Evolutionary conservation across 2,888 invertebrate species (phyloP).

Genomic region (Rhagonycha lutea): DNA sequence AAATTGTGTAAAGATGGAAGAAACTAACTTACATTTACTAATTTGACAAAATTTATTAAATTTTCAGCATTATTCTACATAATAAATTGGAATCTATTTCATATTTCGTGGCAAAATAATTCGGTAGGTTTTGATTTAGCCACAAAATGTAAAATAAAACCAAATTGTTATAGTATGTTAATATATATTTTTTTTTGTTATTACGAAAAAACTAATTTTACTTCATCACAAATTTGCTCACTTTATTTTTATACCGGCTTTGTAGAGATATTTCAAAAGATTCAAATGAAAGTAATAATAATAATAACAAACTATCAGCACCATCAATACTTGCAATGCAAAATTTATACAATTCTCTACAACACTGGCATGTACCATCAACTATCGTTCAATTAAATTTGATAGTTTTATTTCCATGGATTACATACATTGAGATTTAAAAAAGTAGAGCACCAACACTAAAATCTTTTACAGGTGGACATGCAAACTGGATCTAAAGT

Average conservation of each 20-base stretch:
- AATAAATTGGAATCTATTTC: background rate
- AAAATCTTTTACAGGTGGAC: background rate
- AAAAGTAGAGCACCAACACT: constrained; percentile 1
- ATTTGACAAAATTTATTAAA: background rate
- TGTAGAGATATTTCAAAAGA: background rate
- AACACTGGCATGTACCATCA: background rate
- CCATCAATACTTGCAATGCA: background rate
- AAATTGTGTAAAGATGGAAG: constrained; percentile 21
- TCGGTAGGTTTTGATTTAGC: background rate
- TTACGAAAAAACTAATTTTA: background rate
- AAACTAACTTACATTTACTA: constrained; percentile 10
- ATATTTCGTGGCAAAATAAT: background rate
- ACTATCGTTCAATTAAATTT: background rate
- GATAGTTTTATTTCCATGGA: background rate
- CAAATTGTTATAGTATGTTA: background rate
- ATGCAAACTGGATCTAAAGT: background rate
- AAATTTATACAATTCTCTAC: background rate
- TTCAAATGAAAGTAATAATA: background rate
- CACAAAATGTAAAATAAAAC: background rate
- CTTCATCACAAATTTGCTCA: background rate
- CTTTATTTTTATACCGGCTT: background rate
- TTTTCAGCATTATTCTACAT: background rate
- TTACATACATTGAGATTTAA: constrained; percentile 1
- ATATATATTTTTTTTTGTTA: background rate
- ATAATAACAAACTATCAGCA: background rate